Evolutionary conservation across 2,113 vertebrate genomes (phyloP).

Genomic region (Nettapus auritus): DNA sequence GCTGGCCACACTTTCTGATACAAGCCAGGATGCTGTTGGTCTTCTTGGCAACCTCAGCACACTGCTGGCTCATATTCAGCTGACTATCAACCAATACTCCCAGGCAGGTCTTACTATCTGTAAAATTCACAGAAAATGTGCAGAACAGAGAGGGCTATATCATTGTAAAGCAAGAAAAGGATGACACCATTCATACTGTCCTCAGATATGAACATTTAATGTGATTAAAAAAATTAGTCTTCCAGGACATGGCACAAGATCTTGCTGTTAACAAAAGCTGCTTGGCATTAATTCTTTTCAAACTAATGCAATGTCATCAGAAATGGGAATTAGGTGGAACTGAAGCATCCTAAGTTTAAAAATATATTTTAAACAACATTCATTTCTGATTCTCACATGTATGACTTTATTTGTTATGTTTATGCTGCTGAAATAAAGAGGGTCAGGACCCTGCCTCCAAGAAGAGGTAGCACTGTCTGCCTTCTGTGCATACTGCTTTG

Average conservation of each 20-base stretch:
- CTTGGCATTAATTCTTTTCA: neutral
- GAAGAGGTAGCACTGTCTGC: neutral
- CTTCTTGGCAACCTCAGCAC: too few relatives aligned
- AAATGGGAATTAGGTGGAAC: neutral
- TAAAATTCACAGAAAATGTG: neutral
- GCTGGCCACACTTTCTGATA: too few relatives aligned
- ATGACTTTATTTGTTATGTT: neutral
- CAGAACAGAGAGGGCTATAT: neutral
- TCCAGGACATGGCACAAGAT: neutral
- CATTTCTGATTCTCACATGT: neutral
- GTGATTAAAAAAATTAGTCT: neutral
- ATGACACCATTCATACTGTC: neutral
- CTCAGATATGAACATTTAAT: neutral
- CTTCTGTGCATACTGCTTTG: neutral
- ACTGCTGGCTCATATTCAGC: too few relatives aligned
- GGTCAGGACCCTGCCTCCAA: neutral
- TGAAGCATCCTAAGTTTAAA: neutral
- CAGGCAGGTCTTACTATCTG: neutral
- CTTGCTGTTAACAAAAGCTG: neutral
- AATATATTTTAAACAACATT: neutral
- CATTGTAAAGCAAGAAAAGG: neutral
- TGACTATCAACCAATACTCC: too few relatives aligned
- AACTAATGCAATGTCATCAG: neutral
- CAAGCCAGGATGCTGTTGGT: too few relatives aligned
- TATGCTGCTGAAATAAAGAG: accelerated